Evolutionary conservation across 2,888 invertebrate species (phyloP), one percentile per base, ranked within the genome.

Genomic region (Atethmia centrago): DNA sequence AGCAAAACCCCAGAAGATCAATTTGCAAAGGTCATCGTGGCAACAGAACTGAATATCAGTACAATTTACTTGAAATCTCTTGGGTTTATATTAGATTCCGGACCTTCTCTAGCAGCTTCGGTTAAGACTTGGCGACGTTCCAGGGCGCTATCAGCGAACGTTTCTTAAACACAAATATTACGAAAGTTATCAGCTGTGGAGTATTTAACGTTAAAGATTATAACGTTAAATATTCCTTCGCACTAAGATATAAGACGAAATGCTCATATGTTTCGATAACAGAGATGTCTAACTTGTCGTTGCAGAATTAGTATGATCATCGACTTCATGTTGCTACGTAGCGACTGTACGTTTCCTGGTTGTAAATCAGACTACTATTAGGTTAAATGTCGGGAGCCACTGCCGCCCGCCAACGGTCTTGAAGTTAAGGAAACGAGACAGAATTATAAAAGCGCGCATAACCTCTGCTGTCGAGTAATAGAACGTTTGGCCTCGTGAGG

Each of bases 401-500:
- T 86, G 86, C 87, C 87, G 80, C 85, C 84, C 77, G 80, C 82
- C 75, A 83, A 79, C 81, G 88, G 84, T 89, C 87, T 90, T 90
- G 89, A 90, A 88, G 85, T 89, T 87, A 89, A 88, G 90, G 89
- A 91, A 91, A 90, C 87, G 90, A 90, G 90, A 90, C 90, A 87
- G 89, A 89, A 89, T 88, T 88, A 91, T 90, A 88, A 89, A 88
- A 89, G 88, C 87, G 88, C 88, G 88, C 88, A 88, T 91, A 93
- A 91, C 91, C 92, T 92, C 91, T 88, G 88, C 82, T 86, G 88
- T 89, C 90, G 88, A 88, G 89, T 88, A 89, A 90, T 92, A 93
- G 91, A 94, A 91, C 91, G 92, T 91, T 90, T 90, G 93, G 92
- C 94, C 93, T 95, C 93, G 94, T 86, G 88, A 90, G 90, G 91